phyloP scores from a whole-genome alignment of 1,140 invertebrate species.

The Homarus americanus region DNA sequence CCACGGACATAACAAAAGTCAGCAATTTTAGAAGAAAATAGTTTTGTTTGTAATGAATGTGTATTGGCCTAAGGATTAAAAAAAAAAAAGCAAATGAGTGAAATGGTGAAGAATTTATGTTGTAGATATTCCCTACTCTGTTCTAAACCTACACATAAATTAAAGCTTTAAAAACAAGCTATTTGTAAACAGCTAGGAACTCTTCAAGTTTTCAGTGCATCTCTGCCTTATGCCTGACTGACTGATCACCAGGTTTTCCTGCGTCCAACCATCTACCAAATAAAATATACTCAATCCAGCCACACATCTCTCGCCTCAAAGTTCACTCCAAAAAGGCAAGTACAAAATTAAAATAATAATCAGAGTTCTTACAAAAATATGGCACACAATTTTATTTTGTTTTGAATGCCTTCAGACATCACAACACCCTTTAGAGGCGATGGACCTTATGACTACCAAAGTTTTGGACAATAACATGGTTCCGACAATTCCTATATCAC shows the following conservation, averaged over 20 bases:
- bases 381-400: conserved; percentile 58
- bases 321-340: conserved; percentile 11
- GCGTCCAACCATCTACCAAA: not conserved
- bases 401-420: conserved; percentile 28
- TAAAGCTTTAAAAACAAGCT: conserved; percentile 26
- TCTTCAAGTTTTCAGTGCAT: conserved; percentile 36
- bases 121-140: conserved; percentile 3
- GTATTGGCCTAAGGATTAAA: too few species aligned
- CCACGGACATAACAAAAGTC: too few species aligned
- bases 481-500: not conserved
- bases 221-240: conserved; percentile 11
- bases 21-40: too few species aligned
- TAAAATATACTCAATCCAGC: not conserved
- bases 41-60: too few species aligned
- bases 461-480: not conserved
- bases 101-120: not conserved
- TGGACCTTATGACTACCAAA: not conserved
- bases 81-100: too few species aligned
- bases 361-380: conserved; percentile 57
- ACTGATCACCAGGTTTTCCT: not conserved
- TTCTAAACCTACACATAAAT: conserved; percentile 18
- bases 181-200: conserved; percentile 48
- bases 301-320: not conserved
- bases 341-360: conserved; percentile 43
- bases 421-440: conserved; percentile 24